These are phyloP conservation scores for Strigamia transsilvanica DNA, from an alignment of 2,888 invertebrate genomes.

Conservation along the genomic window DNA sequence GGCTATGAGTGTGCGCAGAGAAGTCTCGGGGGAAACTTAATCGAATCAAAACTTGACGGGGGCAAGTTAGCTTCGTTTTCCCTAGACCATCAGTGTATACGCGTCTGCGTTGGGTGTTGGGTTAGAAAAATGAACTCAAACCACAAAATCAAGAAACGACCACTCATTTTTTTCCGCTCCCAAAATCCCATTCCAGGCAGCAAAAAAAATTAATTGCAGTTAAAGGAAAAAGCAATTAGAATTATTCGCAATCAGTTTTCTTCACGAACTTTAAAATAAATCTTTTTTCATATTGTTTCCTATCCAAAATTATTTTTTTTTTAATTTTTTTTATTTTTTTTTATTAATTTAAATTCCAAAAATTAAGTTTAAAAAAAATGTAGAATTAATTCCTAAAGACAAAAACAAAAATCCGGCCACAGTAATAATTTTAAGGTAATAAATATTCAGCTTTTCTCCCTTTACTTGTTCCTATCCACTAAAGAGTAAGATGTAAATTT, in stretches of 20 bases:
- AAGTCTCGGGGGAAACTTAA: conserved; percentile 27
- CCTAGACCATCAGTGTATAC: neutral
- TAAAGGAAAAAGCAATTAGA: too few species aligned
- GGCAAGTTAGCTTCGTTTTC: conserved; percentile 20
- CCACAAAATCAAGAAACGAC: conserved; percentile 7
- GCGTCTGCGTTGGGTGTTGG: conserved; percentile 17
- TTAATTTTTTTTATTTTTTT: too few species aligned
- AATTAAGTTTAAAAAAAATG: too few species aligned
- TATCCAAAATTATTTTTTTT: too few species aligned
- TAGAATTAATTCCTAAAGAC: too few species aligned
- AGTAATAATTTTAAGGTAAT: neutral
- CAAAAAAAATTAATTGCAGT: neutral
- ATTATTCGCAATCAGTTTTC: too few species aligned
- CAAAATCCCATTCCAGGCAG: neutral
- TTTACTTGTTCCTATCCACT: neutral
- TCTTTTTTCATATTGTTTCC: too few species aligned
- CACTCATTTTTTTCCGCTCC: neutral
- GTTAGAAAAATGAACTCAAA: conserved; percentile 12
- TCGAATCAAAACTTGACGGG: conserved; percentile 34
- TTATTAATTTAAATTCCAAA: too few species aligned
- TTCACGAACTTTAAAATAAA: too few species aligned
- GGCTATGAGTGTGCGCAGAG: conserved; percentile 31
- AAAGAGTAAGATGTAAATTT: neutral
- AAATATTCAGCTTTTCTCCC: conserved; percentile 16
- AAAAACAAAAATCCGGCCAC: too few species aligned